phyloP scores from a whole-genome alignment of 2,797 vertebrate genomes.

The Potorous gilbertii region DNA sequence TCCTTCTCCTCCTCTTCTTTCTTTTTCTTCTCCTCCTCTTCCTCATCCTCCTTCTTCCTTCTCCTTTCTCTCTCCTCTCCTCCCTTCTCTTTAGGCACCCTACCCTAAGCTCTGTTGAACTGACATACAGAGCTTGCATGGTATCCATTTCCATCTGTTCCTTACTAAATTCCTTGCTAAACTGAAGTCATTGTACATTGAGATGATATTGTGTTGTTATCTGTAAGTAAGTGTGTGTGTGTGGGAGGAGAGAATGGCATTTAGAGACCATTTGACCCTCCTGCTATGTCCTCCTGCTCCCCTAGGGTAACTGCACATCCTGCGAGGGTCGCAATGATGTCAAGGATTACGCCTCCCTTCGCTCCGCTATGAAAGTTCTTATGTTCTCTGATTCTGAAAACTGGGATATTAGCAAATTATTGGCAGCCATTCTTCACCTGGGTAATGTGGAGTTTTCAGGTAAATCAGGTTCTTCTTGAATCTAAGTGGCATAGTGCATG shows the following conservation, averaged over 20 bases:
- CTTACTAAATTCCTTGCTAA: neutral
- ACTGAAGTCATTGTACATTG: neutral
- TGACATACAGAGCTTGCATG: neutral
- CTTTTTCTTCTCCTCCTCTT: accelerated
- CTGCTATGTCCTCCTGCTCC: neutral
- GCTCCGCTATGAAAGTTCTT: slow-evolving; percentile 96
- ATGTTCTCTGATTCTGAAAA: slow-evolving; percentile 93
- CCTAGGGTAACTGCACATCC: slow-evolving; percentile 92
- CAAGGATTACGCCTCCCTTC: slow-evolving; percentile 92
- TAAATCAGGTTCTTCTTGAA: slow-evolving; percentile 74
- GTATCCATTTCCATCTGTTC: neutral
- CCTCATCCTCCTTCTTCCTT: neutral
- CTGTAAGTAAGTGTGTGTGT: neutral
- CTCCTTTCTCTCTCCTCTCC: neutral
- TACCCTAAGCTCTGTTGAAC: neutral
- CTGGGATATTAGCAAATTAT: slow-evolving; percentile 94
- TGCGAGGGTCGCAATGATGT: slow-evolving; percentile 91
- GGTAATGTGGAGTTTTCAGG: slow-evolving; percentile 94
- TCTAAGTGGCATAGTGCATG: neutral
- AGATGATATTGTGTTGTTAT: neutral
- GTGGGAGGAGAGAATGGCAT: neutral
- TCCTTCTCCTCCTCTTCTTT: accelerated
- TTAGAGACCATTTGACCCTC: neutral
- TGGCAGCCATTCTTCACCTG: slow-evolving; percentile 95
- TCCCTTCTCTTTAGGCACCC: neutral